phyloP scores from a whole-genome alignment of 2,888 invertebrate genomes.

The Corythucha ciliata region DNA sequence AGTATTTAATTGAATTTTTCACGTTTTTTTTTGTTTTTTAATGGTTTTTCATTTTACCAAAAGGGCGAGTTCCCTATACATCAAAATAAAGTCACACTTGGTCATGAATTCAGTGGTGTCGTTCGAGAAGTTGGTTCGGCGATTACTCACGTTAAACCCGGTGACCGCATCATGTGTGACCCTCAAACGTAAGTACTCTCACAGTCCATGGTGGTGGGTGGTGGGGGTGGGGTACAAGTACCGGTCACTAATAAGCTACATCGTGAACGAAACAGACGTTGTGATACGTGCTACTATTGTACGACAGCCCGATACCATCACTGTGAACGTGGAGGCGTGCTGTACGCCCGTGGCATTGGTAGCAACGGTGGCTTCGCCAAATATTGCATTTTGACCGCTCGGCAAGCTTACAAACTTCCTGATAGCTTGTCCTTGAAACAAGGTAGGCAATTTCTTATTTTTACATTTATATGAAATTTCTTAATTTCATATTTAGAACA shows the following conservation, averaged over 20 bases:
- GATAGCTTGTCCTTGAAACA: slow-evolving; percentile 49
- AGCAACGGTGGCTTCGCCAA: slow-evolving; percentile 61
- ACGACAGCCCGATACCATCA: slow-evolving; percentile 55
- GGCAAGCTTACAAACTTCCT: slow-evolving; percentile 52
- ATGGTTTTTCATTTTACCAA: slow-evolving; percentile 28
- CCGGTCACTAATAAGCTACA: no score
- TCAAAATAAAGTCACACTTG: slow-evolving; percentile 46
- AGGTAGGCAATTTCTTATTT: slow-evolving; percentile 41
- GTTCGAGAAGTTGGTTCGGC: slow-evolving; percentile 50
- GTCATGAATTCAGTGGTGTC: slow-evolving; percentile 60
- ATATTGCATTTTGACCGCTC: slow-evolving; percentile 51
- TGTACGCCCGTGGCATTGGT: slow-evolving; percentile 56
- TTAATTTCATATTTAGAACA: neutral
- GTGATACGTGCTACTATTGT: slow-evolving; percentile 53
- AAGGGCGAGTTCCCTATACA: slow-evolving; percentile 61
- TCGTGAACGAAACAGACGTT: slow-evolving; percentile 46
- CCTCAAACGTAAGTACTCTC: slow-evolving; percentile 57
- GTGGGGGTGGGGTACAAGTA: no score
- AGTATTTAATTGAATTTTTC: slow-evolving; percentile 28
- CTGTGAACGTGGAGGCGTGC: slow-evolving; percentile 51
- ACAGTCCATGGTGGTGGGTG: no score
- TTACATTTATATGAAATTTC: neutral
- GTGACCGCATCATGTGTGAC: slow-evolving; percentile 58
- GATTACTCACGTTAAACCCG: slow-evolving; percentile 49
- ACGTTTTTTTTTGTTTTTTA: no score